Base-by-base conservation (phyloP, 2,888 invertebrate genomes). In the Monoplex corrugatus region DNA sequence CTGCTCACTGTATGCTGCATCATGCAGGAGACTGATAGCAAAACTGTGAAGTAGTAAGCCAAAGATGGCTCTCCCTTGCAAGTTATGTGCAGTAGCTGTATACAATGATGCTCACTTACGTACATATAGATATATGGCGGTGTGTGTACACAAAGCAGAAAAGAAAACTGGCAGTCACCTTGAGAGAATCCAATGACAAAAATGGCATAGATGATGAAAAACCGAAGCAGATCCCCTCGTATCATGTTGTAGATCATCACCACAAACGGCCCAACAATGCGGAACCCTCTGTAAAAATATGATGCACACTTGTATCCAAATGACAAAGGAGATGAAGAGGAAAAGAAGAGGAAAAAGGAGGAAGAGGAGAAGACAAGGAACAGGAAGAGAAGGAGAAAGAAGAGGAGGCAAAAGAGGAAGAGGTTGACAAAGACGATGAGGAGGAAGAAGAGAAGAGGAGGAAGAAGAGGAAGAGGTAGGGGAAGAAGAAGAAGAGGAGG, bases 181-280 rank as follows among this genome's bases (percentile, higher is more conserved):
- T 99, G 99, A 1, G 99, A 99, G 95, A 99, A 99, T 89, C 98
- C 98, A 97, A 99, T 98, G 8, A 99, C 98, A 95, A 99, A 99
- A 3, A 99, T 98, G 91, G 98, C 96, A 95, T 99, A 99, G 95
- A 99, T 99, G 85, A 98, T 98, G 91, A 99, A 98, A 96, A 99
- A 99, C 92, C 99, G 97, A 40, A 99, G 96, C 45, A 99, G 97
- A 96, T 99, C 99, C 89, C 99, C 99, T 97, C 98, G 98, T 86
- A 99, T 98, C 98, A 99, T 99, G 92, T 99, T 97, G 96, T 99
- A 99, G 93, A 99, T 99, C 99, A 99, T 99, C 92, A 99, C 98
- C 28, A 99, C 99, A 97, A 99, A 99, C 0, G 99, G 99, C 5
- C 99, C 99, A 0, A 99, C 99, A 0, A 99, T 98, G 96, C 99